phyloP scores from a whole-genome alignment of 2,888 invertebrate genomes.

The Harpalus rubripes region DNA sequence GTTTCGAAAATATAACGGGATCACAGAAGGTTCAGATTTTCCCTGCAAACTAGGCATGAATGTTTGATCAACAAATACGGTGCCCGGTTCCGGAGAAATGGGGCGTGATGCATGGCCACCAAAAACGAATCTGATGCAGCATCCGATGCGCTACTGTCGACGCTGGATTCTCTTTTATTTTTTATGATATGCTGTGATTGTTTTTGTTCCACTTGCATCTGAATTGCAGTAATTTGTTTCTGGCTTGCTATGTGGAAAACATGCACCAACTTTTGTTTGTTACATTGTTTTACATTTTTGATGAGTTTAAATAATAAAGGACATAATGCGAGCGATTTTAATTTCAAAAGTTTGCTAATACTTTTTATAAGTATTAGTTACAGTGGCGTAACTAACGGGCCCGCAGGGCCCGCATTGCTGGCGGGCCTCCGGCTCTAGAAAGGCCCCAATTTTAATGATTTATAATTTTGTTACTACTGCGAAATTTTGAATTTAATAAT shows the following conservation, averaged over 20 bases:
- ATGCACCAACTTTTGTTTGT: neutral
- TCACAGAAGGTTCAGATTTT: conserved; percentile 22
- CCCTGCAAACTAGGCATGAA: conserved; percentile 49
- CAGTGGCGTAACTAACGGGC: too few species aligned
- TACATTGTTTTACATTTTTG: conserved; percentile 7
- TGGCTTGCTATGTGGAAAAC: neutral
- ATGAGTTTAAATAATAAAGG: neutral
- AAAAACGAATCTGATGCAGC: conserved; percentile 22
- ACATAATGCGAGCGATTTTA: neutral
- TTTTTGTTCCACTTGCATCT: conserved; percentile 24
- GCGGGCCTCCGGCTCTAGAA: too few species aligned
- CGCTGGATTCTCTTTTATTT: conserved; percentile 6
- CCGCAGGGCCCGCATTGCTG: too few species aligned
- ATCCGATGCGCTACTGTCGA: conserved; percentile 25
- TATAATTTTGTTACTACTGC: too few species aligned
- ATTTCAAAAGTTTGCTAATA: neutral
- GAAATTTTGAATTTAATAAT: too few species aligned
- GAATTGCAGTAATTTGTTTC: conserved; percentile 25
- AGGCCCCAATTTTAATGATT: too few species aligned
- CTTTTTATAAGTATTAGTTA: neutral
- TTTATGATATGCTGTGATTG: conserved; percentile 30
- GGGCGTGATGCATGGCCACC: conserved; percentile 20
- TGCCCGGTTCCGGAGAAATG: conserved; percentile 5
- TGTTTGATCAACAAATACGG: conserved; percentile 51
- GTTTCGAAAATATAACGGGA: conserved; percentile 37